Base-by-base conservation (phyloP, 2,113 vertebrate genomes). In the Bostrychus sinensis region DNA sequence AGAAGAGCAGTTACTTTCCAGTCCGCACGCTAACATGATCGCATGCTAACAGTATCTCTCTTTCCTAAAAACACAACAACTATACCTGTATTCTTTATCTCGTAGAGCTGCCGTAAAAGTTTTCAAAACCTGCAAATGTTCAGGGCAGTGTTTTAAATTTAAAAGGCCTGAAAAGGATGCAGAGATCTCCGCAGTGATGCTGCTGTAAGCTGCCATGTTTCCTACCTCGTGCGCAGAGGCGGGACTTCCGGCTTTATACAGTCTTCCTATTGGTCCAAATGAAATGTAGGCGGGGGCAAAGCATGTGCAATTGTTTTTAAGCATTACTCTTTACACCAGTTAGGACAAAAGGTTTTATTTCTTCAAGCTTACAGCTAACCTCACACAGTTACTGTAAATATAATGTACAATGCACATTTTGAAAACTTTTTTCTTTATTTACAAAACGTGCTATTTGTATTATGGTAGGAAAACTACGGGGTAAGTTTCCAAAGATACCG, bases 21-120 rank as follows among this genome's bases (percentile, higher is more conserved):
- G n/a, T n/a, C n/a, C n/a, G n/a, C n/a, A n/a, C n/a, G n/a, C 48
- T 51, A 17, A 30, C 23, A 16, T 48, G 4, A 19, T 51, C 16
- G 5, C 3, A n/a, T 28, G 3, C 23, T 28, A 32, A 34, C 0
- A 20, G 5, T 4, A 7, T 16, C 28, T 19, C 1, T 20, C 13
- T 36, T 36, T 55, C 2, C 32, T 30, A 36, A 19, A 36, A 22
- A 10, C 17, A 5, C 19, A 20, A 2, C 3, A 1, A 22, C 37
- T 34, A 4, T 72, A 93, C 92, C 92, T 91, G 85, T 82, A 85
- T 42, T 88, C 75, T n/a, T 84, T 78, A 5, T 88, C 88, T 56
- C 86, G 83, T 14, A 92, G 62, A 2, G 80, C 80, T 30, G 75
- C 53, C 5, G 89, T 89, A 14, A 90, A 73, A 9, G 28, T 79